phyloP scores from a whole-genome alignment of 1,140 invertebrate species.

The Listronotus bonariensis region DNA sequence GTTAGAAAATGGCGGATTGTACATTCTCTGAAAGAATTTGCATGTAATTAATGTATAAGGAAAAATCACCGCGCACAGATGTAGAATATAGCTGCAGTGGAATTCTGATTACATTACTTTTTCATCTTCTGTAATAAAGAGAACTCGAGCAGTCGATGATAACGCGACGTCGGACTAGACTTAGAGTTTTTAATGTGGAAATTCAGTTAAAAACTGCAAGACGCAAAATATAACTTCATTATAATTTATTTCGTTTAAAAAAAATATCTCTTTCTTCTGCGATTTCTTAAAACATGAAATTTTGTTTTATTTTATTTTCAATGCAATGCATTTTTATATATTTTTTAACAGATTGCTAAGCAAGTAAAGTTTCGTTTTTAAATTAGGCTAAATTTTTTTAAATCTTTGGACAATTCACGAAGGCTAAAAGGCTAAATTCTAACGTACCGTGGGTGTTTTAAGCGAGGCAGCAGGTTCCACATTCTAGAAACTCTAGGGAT shows the following conservation, averaged over 20 bases:
- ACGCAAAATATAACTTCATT: constrained; percentile 9
- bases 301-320: no score
- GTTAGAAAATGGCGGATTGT: constrained; percentile 55
- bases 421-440: no score
- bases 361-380: no score
- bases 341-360: no score
- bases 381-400: no score
- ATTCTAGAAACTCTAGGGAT: no score
- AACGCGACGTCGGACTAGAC: neutral
- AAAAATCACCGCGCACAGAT: constrained; percentile 52
- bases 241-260: neutral
- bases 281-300: no score
- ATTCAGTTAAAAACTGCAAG: constrained; percentile 5
- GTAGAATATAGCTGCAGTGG: constrained; percentile 38
- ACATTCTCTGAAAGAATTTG: constrained; percentile 55
- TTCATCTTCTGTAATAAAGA: constrained; percentile 39
- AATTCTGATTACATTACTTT: constrained; percentile 44
- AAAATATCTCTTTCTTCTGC: no score
- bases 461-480: no score
- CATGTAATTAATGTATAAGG: constrained; percentile 57
- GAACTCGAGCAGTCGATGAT: constrained; percentile 3
- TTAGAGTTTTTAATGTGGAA: constrained; percentile 2
- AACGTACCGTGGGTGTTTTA: no score
- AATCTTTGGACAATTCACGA: no score
- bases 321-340: no score